Evolutionary conservation across 2,113 vertebrate species (phyloP), one percentile per base, ranked within the genome.

Genomic region (Capricornis sumatraensis): DNA sequence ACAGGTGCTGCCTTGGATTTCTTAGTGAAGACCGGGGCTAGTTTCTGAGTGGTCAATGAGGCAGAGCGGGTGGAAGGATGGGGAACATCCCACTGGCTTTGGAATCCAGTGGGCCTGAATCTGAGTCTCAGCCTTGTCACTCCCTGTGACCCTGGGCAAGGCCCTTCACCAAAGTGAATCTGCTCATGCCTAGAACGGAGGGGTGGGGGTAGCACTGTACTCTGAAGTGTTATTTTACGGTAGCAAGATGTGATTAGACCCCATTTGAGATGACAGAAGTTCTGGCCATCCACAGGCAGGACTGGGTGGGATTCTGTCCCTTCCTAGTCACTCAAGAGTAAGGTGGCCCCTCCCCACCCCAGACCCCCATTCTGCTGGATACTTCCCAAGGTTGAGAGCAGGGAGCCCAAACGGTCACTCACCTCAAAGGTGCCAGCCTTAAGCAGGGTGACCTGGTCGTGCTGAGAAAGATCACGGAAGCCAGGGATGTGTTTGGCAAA

Each of bases 381-480:
- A 23, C 55, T 93, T 58, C 83, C 84, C 79, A 71, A 81, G 28
- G 52, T 55, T 13, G 76, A 94, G 89, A 47, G 4, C 71, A 88
- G 86, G 33, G 64, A 91, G 12, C 76, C 86, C 12, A 28, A 94
- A 92, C 2, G 12, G 30, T 43, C 57, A 98, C 98, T 28, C 98
- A 99, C 99, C 99, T 99, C 99, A 52, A 99, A 99, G n/a, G 99
- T 99, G 60, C 99, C 99, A 1, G 99, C 99, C 98, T 99, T 99
- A 55, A 99, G 99, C 98, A 99, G 98, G 76, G 99, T 99, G 98
- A 99, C 99, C 98, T 99, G 99, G 98, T 99, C 99, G 0, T 99
- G 99, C 98, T 99, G 99, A 60, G 99, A 99, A 47, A 99, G 99
- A 30, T 99, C 98, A 87, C 98, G 99, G 98, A 99, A 99, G 79